Evolutionary conservation across 2,888 invertebrate genomes (phyloP), one percentile per base, ranked within the genome.

Genomic region (Eupithecia abbreviata): DNA sequence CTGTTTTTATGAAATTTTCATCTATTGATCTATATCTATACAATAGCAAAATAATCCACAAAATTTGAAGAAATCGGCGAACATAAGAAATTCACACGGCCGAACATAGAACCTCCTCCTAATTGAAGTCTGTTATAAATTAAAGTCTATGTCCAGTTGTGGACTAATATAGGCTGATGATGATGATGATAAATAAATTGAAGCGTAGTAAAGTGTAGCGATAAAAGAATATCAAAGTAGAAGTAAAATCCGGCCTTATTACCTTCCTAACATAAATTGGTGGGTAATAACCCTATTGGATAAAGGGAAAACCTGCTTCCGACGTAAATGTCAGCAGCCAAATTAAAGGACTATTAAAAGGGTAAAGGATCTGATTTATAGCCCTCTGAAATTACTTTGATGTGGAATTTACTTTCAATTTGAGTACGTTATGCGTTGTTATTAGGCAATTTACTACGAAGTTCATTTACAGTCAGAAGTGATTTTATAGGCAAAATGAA

Each of bases 271-370:
- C 42, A 66, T 66, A 66, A 66, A 66, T 66, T 42, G 66, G 55
- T 62, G 30, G 62, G 18, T 41, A 65, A 65, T 73, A 68, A 49
- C n/a, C 75, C 72, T 65, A 73, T 70, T 55, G 70, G 71, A 67
- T 51, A 72, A 74, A 74, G 73, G 71, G 74, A 66, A 71, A 76
- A 71, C 72, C 77, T 69, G 77, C 41, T 72, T 12, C 62, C 55
- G 69, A 77, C 77, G 74, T 77, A 72, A 77, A 77, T 74, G 74
- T 74, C 74, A 77, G 62, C 41, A 72, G 69, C 74, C 77, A 74
- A 74, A 74, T 74, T 77, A 77, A 77, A 77, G 69, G 72, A 72
- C 74, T 74, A 72, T 74, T 77, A 74, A 77, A 74, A 74, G 74
- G 77, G 77, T 77, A 69, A 71, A 74, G 72, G 74, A 45, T 66